Evolutionary conservation across 2,113 vertebrate genomes (phyloP).

Genomic region (Phyllopteryx taeniolatus): DNA sequence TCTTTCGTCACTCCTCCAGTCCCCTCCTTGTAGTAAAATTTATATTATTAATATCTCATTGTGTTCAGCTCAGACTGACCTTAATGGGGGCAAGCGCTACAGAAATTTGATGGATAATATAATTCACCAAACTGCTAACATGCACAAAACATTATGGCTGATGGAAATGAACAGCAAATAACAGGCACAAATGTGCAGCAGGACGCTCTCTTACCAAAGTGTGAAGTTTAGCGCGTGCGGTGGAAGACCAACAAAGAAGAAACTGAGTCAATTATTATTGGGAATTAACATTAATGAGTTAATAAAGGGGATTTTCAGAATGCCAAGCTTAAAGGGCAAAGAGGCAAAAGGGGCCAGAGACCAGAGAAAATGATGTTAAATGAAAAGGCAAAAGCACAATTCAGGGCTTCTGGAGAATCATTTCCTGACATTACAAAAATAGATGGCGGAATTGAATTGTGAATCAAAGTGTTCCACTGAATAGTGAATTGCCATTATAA

Average conservation of each 20-base stretch:
- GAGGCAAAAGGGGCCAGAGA: background rate
- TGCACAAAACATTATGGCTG: background rate
- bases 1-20: background rate
- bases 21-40: background rate
- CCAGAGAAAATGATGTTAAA: background rate
- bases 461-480: background rate
- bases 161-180: background rate
- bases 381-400: constrained; percentile 1
- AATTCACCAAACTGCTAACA: background rate
- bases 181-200: background rate
- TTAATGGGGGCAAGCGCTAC: background rate
- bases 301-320: background rate
- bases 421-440: background rate
- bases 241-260: background rate
- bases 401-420: background rate
- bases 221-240: background rate
- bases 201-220: background rate
- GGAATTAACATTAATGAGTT: background rate
- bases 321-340: constrained; percentile 5
- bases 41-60: background rate
- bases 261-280: background rate
- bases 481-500: background rate
- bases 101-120: background rate
- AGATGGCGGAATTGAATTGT: background rate
- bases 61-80: background rate